A percentile compares a stretch with the other conserved stretches of the same genome.
Evolutionary conservation across 2,888 invertebrate species (phyloP).

Genomic region (Campoletis raptor): DNA sequence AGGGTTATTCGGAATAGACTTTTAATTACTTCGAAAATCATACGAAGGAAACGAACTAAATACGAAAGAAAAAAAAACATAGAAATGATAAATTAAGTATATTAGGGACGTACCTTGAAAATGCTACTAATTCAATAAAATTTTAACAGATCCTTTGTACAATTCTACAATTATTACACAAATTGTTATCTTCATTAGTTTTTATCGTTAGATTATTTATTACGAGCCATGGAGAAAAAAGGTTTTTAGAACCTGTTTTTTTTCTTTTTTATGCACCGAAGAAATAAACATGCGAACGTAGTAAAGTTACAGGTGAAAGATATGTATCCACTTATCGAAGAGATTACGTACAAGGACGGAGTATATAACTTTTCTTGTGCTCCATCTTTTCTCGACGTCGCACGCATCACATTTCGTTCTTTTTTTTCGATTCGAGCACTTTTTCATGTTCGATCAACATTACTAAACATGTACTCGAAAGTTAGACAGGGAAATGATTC

Average conservation of each 20-base stretch:
- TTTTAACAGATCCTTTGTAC: too few relatives aligned
- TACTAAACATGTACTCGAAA: conserved; percentile 4
- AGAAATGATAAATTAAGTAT: not conserved
- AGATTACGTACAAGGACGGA: conserved; percentile 70
- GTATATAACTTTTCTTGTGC: conserved; percentile 41
- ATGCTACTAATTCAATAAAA: too few relatives aligned
- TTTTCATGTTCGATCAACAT: conserved; percentile 60
- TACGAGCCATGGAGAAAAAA: not conserved
- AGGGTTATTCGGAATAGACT: not conserved
- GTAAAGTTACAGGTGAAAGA: not conserved
- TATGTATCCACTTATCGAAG: conserved; percentile 4
- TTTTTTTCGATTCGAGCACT: conserved; percentile 41
- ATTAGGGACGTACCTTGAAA: too few relatives aligned
- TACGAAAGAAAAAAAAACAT: not conserved
- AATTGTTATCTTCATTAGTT: too few relatives aligned
- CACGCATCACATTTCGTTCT: conserved; percentile 8
- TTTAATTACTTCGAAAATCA: not conserved
- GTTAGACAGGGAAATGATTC: conserved; percentile 11
- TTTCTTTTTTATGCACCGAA: not conserved
- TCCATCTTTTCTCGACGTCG: conserved; percentile 36
- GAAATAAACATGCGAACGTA: not conserved
- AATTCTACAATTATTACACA: too few relatives aligned
- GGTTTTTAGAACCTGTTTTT: not conserved
- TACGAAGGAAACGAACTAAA: not conserved
- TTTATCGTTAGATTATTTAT: not conserved